Base-by-base conservation (phyloP, 2,888 invertebrate species). In the Cataglyphis rosenhaueri region DNA sequence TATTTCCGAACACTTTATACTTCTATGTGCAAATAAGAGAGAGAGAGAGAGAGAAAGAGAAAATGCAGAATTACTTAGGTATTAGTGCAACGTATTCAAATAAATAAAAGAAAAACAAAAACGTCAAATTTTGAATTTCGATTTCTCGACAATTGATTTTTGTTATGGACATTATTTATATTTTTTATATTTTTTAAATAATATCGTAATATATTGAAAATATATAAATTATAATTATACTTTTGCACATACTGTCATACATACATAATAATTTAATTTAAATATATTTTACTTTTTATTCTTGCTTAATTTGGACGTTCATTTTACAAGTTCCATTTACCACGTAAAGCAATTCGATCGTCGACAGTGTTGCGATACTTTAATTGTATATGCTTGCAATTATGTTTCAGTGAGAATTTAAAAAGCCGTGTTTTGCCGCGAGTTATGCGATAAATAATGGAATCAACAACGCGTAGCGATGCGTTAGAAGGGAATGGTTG, bases 401-500 rank as follows among this genome's bases (percentile, higher is more conserved):
- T 12, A 57, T 70, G 18, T 78, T 25, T 70, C 18, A 57, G 2
- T 18, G 44, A 35, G 32, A 32, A 3, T 59, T 59, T 44, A 57
- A 61, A 78, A 59, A 70, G 12, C 0, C 18, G 38, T 18, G 35
- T 5, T 18, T 48, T n/a, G n/a, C 32, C 35, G 32, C 35, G 44
- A 70, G 32, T 44, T 61, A 61, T 18, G 59, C 12, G 59, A 79
- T 70, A 70, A 71, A 79, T 70, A 79, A 70, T 59, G 35, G 18
- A 79, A 70, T 79, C 35, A 70, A 70, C 70, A 78, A 48, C 38
- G 35, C 29, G 52, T 15, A 3, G 44, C 44, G 15, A 15, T 32
- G 32, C 15, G 35, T 55, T 70, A 44, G 62, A 64, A 73, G 29
- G 38, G 59, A 57, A 79, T 48, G 32, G 71, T 21, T 71, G 78